These are phyloP conservation scores for Columba livia DNA, from an alignment of 2,113 vertebrate genomes.

Conservation along the genomic window DNA sequence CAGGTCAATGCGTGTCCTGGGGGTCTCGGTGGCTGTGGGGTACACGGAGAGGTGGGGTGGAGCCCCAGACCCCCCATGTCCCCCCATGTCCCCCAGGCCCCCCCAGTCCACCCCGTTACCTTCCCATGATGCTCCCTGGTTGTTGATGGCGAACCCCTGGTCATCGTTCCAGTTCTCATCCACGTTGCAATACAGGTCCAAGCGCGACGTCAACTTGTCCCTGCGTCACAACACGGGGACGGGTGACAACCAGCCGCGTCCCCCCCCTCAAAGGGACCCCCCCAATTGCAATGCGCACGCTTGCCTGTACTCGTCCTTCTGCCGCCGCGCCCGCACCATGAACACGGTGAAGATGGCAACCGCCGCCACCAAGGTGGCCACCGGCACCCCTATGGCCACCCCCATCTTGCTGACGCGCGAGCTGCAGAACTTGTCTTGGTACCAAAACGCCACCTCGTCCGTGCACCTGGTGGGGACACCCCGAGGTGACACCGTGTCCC, in stretches of 20 bases:
- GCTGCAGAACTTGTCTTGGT: not conserved
- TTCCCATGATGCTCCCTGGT: not conserved
- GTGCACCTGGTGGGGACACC: not conserved
- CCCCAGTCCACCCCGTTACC: not conserved
- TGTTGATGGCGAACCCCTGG: not conserved
- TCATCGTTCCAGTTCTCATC: rapidly evolving
- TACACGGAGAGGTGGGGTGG: not conserved
- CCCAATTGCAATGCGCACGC: not conserved
- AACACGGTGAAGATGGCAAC: not conserved
- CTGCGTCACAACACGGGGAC: not conserved
- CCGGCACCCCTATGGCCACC: not conserved
- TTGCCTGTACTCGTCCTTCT: not conserved
- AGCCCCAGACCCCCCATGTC: rapidly evolving
- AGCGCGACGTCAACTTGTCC: not conserved
- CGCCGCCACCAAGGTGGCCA: not conserved
- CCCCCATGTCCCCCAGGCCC: not conserved
- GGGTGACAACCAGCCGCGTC: not conserved
- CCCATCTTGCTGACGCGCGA: not conserved
- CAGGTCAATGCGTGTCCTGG: not conserved
- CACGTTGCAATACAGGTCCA: rapidly evolving
- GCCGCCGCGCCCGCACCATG: not conserved
- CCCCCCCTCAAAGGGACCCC: too few relatives aligned
- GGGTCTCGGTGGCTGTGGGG: not conserved
- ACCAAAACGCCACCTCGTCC: not conserved
- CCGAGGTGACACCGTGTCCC: not conserved